Percentiles rank a stretch among this genome's conserved stretches.
These are phyloP conservation scores for Muschampia plurimacula DNA, from an alignment of 2,888 invertebrate species.

Conservation along the genomic window DNA sequence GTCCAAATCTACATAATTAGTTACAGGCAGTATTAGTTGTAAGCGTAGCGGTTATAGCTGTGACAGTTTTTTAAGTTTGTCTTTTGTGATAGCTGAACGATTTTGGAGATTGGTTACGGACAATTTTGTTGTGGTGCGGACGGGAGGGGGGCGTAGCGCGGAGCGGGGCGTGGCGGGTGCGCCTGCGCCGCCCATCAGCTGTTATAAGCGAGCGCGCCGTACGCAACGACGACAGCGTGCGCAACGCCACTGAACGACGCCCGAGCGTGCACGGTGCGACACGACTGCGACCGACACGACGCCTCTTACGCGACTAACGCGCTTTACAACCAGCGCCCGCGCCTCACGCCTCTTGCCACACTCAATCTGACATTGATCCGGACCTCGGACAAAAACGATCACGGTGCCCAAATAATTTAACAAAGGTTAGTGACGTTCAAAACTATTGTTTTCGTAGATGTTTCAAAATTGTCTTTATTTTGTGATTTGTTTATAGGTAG, in stretches of 20 bases:
- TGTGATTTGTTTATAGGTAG: no score
- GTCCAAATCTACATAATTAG: no score
- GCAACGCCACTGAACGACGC: slow-evolving; percentile 61
- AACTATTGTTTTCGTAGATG: no score
- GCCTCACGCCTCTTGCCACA: not conserved
- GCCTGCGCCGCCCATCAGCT: slow-evolving; percentile 70
- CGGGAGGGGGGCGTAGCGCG: slow-evolving; percentile 60
- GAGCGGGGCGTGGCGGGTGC: slow-evolving; percentile 68
- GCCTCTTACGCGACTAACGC: slow-evolving; percentile 43
- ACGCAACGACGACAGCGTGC: slow-evolving; percentile 54
- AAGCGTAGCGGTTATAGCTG: no score
- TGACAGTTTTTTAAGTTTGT: no score
- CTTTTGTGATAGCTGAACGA: not conserved
- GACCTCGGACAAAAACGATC: slow-evolving; percentile 23
- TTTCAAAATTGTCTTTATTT: no score
- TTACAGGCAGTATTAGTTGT: no score
- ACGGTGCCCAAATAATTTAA: not conserved
- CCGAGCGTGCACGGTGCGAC: slow-evolving; percentile 51
- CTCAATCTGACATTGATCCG: slow-evolving; percentile 16
- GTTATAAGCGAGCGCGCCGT: slow-evolving; percentile 66
- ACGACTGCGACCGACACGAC: slow-evolving; percentile 49
- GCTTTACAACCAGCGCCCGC: slow-evolving; percentile 40
- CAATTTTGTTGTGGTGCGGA: slow-evolving; percentile 49
- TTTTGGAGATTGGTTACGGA: slow-evolving; percentile 22
- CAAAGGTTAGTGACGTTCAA: not conserved